Evolutionary conservation across 2,797 vertebrate species (phyloP), one percentile per base, ranked within the genome.

Genomic region (Pteropus rufus): DNA sequence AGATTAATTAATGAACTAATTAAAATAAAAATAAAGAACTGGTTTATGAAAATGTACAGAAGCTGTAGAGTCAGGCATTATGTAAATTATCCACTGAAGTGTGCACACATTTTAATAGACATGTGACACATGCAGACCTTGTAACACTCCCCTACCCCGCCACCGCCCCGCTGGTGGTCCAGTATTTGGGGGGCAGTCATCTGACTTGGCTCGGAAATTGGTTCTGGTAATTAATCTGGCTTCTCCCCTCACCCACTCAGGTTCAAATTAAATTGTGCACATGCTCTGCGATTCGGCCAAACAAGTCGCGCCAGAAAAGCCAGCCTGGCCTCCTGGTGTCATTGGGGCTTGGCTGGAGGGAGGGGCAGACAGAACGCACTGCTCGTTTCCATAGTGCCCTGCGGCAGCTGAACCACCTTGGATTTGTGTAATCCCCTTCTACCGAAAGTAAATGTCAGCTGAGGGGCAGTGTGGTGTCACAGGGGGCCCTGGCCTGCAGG

Each of bases 351-450:
- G 67, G 73, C 87, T 76, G 21, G 39, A 87, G 94, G 86, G 54
- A 77, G 52, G 54, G 34, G 24, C 52, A 31, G 69, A 65, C 9
- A 9, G 34, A 80, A 76, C 39, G 5, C 39, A 2, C 24, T 0
- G 23, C 31, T 34, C 0, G 41, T 97, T 96, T 92, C 94, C 96
- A 94, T 81, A 92, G 90, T 8, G 31, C 65, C 36, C 44, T 11
- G 54, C n/a, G 49, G 93, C 72, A 56, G 86, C 62, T 72, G 58
- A 83, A 44, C 82, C 64, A 11, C 84, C 73, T 44, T 26, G 46
- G 93, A 89, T 96, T 91, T 95, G 76, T 2, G 3, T 96, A 93
- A 97, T 96, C 95, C 91, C 92, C 92, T 89, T 36, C 72, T 80
- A 94, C 52, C 10, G 41, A 82, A 83, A 86, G 60, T 60, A 89